These are phyloP conservation scores for Proterorhinus semilunaris DNA, from an alignment of 2,113 vertebrate genomes.

Conservation along the genomic window DNA sequence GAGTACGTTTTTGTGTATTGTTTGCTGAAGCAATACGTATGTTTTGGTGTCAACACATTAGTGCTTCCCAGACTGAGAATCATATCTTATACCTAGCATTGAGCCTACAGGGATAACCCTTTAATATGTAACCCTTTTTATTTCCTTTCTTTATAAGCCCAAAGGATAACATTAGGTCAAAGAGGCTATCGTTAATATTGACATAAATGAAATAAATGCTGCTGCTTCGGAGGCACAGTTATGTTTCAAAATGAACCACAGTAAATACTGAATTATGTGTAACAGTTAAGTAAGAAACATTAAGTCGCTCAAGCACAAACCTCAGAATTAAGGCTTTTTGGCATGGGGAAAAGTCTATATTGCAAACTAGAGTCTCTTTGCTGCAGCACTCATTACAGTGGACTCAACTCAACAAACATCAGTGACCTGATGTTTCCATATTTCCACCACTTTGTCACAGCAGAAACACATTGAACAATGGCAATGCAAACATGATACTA, in stretches of 20 bases:
- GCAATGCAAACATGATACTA: neutral
- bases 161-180: neutral
- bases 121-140: neutral
- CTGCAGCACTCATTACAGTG: slow-evolving; percentile 13
- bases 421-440: neutral
- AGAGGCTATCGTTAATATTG: neutral
- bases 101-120: neutral
- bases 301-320: slow-evolving; percentile 7
- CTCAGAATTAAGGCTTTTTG: slow-evolving; percentile 29
- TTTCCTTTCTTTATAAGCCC: neutral
- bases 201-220: slow-evolving; percentile 3
- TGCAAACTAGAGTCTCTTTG: neutral
- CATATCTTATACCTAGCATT: neutral
- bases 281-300: slow-evolving; percentile 28
- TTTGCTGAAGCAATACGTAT: too few relatives aligned
- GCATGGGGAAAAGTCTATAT: slow-evolving; percentile 12
- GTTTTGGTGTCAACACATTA: too few relatives aligned
- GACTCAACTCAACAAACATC: slow-evolving; percentile 20
- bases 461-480: neutral
- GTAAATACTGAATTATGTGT: slow-evolving; percentile 4
- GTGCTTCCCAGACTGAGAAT: too few relatives aligned
- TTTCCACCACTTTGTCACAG: neutral
- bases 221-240: slow-evolving; percentile 12
- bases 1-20: too few relatives aligned
- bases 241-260: slow-evolving; percentile 27